Percentiles rank a stretch among this genome's conserved stretches.
phyloP scores from a whole-genome alignment of 2,113 vertebrate species.

The Xiphorhynchus elegans region DNA sequence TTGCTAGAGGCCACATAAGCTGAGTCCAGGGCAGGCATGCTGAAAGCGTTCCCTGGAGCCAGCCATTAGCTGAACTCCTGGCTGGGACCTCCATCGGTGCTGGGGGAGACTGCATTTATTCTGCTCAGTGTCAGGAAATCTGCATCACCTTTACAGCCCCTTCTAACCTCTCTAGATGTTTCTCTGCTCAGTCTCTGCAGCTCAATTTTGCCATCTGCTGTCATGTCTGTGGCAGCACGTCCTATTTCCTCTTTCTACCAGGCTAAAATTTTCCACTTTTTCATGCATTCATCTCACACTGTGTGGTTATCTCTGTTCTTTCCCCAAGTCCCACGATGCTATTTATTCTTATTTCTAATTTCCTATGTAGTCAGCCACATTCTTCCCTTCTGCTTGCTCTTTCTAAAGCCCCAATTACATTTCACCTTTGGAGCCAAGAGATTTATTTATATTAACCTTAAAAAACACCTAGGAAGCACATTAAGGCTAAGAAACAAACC shows the following conservation, averaged over 20 bases:
- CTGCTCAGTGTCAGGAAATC: not conserved
- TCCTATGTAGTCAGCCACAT: conserved; percentile 19
- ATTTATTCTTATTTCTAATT: conserved; percentile 62
- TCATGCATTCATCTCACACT: conserved; percentile 40
- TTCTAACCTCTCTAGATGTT: not conserved
- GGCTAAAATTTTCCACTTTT: conserved; percentile 22
- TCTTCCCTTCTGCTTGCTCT: conserved; percentile 22
- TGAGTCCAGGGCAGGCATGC: fast-evolving
- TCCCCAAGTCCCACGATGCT: conserved; percentile 26
- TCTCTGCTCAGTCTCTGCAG: not conserved
- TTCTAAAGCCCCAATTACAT: conserved; percentile 34
- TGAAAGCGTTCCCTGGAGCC: not conserved
- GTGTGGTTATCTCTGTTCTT: conserved; percentile 11
- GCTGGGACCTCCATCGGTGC: fast-evolving
- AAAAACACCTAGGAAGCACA: conserved; percentile 36
- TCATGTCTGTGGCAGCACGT: not conserved
- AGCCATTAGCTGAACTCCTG: not conserved
- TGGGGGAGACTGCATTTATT: not conserved
- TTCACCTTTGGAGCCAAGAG: conserved; percentile 32
- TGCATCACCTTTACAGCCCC: not conserved
- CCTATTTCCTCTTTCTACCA: not conserved
- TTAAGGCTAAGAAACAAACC: conserved; percentile 19
- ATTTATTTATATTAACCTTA: conserved; percentile 46
- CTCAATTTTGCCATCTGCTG: conserved; percentile 68
- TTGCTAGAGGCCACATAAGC: not conserved